These are phyloP conservation scores for Mercenaria mercenaria DNA, from an alignment of 1,140 invertebrate species.

Conservation along the genomic window DNA sequence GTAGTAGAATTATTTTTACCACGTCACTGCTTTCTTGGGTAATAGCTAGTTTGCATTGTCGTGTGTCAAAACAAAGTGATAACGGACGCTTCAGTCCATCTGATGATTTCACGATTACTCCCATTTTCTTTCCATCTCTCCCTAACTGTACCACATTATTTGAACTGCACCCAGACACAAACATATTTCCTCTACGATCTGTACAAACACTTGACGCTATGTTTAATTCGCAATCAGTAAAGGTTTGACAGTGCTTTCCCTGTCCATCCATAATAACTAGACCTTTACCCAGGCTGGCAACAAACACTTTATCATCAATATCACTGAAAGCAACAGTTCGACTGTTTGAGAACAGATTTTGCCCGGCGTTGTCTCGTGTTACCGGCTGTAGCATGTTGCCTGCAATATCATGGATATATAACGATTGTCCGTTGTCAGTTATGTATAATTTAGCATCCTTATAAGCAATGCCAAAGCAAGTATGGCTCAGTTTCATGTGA, in stretches of 20 bases:
- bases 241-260: not conserved
- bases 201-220: not conserved
- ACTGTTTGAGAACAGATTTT: not conserved
- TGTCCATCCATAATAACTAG: not conserved
- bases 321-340: not conserved
- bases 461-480: not conserved
- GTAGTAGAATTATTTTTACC: not conserved
- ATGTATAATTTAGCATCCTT: not conserved
- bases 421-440: not conserved
- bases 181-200: not conserved
- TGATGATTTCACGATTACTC: not conserved
- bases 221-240: not conserved
- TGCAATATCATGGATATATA: not conserved
- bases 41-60: not conserved
- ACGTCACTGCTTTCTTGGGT: not conserved
- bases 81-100: not conserved
- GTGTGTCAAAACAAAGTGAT: not conserved
- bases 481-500: not conserved
- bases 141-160: not conserved
- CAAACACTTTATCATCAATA: not conserved
- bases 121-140: not conserved
- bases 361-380: not conserved
- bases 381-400: not conserved
- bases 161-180: not conserved
- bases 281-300: not conserved